phyloP scores from a whole-genome alignment of 2,797 vertebrate genomes.

The Rhodeus uyekii region DNA sequence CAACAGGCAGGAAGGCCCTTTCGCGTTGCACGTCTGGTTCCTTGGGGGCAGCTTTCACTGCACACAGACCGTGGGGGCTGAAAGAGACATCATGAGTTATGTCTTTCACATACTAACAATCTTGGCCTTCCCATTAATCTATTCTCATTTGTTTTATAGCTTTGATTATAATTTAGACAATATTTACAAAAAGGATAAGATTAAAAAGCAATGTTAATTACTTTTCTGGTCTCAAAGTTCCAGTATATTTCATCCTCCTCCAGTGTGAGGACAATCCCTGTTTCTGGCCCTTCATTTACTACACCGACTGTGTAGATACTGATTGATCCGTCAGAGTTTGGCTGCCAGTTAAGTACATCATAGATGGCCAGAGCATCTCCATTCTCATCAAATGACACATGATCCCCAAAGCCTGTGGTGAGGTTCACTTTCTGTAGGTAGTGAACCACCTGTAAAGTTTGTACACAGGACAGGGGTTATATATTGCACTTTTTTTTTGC shows the following conservation, averaged over 20 bases:
- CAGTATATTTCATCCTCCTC: conserved; percentile 68
- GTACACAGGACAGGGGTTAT: too few relatives aligned
- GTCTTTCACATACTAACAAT: conserved; percentile 56
- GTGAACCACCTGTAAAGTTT: too few relatives aligned
- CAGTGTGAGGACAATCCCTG: conserved; percentile 60
- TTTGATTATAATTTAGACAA: conserved; percentile 37
- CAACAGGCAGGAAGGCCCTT: conserved; percentile 5
- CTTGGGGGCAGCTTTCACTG: conserved; percentile 1
- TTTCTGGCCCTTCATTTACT: conserved; percentile 58
- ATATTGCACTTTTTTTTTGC: too few relatives aligned
- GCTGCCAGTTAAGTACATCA: conserved; percentile 72
- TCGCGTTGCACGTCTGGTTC: not conserved
- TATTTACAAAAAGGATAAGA: not conserved
- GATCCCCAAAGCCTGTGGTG: conserved; percentile 70
- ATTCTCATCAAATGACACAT: conserved; percentile 74
- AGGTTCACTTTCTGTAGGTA: conserved; percentile 60
- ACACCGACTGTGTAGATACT: conserved; percentile 63
- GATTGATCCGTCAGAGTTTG: conserved; percentile 60
- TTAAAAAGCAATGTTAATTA: conserved; percentile 56
- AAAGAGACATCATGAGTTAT: not conserved
- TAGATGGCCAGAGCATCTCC: conserved; percentile 71
- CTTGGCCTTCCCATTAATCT: not conserved
- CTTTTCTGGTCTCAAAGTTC: conserved; percentile 56
- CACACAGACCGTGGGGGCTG: not conserved
- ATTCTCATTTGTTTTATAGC: not conserved